Base-by-base conservation (phyloP, 2,888 invertebrate species). In the Calameuta pallipes region DNA sequence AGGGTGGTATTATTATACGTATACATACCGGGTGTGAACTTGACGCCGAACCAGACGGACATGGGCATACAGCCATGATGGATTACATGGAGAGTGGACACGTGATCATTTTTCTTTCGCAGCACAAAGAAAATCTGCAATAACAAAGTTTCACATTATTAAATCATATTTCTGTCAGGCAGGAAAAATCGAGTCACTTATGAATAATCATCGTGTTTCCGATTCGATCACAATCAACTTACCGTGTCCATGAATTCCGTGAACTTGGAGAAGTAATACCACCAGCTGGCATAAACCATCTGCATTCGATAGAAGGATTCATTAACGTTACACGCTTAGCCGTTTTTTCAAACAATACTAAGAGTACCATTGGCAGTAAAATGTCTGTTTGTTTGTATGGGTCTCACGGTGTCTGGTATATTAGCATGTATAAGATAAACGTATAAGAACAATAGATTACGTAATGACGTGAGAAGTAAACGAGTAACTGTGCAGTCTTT, bases 21-120 rank as follows among this genome's bases (percentile, higher is more conserved):
- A 73, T 79, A 86, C 92, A 92, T 92, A 96, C 96, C 97, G 90
- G 98, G 98, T 36, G 97, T 98, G 93, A 98, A 98, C 93, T 98
- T 98, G 77, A 98, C 98, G 76, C 98, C 98, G 91, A 98, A 97
- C 98, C 98, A 98, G 82, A 98, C 98, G 9, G 97, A 97, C 96
- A 98, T 96, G 69, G 98, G 98, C 98, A 98, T 98, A 89, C 97
- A 96, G 84, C 98, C 98, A 92, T 98, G 98, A 92, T 98, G 98
- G 90, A 98, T 98, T 78, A 98, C 98, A 92, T 98, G 98, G 75
- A 98, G 94, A 12, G 97, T 96, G 80, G 97, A 97, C 86, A 98
- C 96, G 92, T 98, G 98, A 91, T 96, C 95, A 91, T 96, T 96
- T 93, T 98, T 98, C 94, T 98, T 98, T 91, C 98, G 94, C 92